Percentiles rank a stretch among this genome's conserved stretches.
These are phyloP conservation scores for Zapus hudsonius DNA, from an alignment of 2,113 vertebrate genomes.

Conservation along the genomic window DNA sequence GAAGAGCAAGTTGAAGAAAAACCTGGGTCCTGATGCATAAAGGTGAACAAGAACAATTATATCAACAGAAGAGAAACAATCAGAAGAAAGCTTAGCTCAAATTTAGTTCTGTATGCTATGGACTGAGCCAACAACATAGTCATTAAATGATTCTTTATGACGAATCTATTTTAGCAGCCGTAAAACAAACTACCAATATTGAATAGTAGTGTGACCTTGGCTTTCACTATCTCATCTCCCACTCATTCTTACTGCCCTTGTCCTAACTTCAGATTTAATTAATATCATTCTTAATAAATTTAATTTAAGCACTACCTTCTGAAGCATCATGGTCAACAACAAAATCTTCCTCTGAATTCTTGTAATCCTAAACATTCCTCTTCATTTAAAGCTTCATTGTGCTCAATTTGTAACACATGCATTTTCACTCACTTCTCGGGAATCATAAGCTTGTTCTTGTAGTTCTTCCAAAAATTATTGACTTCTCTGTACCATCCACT, in stretches of 20 bases:
- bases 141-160: not conserved
- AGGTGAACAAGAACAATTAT: not conserved
- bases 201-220: not conserved
- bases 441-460: not conserved
- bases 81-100: constrained; percentile 23
- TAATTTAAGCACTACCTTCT: not conserved
- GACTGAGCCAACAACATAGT: not conserved
- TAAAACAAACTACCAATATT: not conserved
- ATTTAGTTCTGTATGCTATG: not conserved
- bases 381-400: constrained; percentile 8
- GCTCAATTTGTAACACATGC: not conserved
- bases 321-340: not conserved
- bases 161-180: not conserved
- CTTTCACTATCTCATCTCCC: not conserved
- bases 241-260: not conserved
- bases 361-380: not conserved
- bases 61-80: not conserved
- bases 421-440: not conserved
- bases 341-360: constrained; percentile 12
- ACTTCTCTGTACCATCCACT: not conserved
- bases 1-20: not conserved
- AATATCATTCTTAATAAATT: not conserved
- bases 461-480: not conserved
- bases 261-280: not conserved
- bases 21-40: not conserved